A percentile compares a stretch with the other conserved stretches of the same genome.
These are phyloP conservation scores for Girardinichthys multiradiatus DNA, from an alignment of 2,113 vertebrate genomes.

Conservation along the genomic window DNA sequence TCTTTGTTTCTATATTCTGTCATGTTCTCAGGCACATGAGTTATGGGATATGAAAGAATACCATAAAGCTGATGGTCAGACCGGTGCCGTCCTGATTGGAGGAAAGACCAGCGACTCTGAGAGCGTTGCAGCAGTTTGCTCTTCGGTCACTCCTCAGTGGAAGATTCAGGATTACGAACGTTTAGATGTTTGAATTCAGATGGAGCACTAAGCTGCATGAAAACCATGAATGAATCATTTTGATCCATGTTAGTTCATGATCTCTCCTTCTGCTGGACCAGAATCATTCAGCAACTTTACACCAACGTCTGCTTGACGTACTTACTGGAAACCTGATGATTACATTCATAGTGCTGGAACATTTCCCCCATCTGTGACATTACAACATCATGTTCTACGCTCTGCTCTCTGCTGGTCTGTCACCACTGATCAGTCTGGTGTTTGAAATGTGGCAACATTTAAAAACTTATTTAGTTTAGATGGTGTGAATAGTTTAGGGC, in stretches of 20 bases:
- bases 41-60: constrained; percentile 47
- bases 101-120: constrained; percentile 38
- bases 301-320: too few relatives aligned
- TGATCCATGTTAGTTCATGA: not conserved
- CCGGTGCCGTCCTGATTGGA: not conserved
- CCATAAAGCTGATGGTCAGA: constrained; percentile 35
- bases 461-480: too few relatives aligned
- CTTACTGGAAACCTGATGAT: too few relatives aligned
- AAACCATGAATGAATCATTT: not conserved
- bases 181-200: constrained; percentile 4
- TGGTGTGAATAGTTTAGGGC: too few relatives aligned
- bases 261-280: not conserved
- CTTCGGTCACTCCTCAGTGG: constrained; percentile 13
- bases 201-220: not conserved
- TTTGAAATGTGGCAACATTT: too few relatives aligned
- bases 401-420: too few relatives aligned
- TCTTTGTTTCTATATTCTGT: constrained; percentile 54
- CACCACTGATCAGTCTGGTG: too few relatives aligned
- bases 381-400: too few relatives aligned
- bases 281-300: too few relatives aligned
- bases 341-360: too few relatives aligned
- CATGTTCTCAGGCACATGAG: constrained; percentile 38
- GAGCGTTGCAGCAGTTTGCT: constrained; percentile 1
- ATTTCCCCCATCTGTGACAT: too few relatives aligned
- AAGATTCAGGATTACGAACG: not conserved